Evolutionary conservation across 1,140 invertebrate genomes (phyloP).

Genomic region (Cyclargus thomasi): DNA sequence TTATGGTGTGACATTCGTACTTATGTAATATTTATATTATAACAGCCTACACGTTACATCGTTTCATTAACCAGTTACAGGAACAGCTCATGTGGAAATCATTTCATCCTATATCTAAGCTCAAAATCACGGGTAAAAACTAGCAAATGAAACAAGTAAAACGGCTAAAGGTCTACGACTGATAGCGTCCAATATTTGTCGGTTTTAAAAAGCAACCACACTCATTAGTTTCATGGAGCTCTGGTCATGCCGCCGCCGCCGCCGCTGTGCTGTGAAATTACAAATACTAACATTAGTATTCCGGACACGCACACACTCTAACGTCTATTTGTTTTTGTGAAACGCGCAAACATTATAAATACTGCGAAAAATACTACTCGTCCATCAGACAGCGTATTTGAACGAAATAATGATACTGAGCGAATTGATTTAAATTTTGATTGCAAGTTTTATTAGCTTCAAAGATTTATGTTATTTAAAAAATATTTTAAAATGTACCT

Average conservation of each 20-base stretch:
- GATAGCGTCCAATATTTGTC: too few species aligned
- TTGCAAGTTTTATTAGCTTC: neutral
- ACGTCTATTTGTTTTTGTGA: constrained; percentile 4
- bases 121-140: too few species aligned
- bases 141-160: too few species aligned
- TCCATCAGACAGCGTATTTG: neutral
- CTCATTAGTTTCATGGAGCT: neutral
- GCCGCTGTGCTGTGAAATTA: neutral
- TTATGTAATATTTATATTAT: too few species aligned
- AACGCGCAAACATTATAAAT: constrained; percentile 7
- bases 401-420: neutral
- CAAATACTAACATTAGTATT: constrained; percentile 2
- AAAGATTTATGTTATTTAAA: too few species aligned
- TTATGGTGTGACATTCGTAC: too few species aligned
- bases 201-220: neutral
- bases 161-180: too few species aligned
- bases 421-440: neutral
- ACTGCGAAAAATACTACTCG: neutral
- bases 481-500: too few species aligned
- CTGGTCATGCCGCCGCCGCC: neutral
- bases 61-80: too few species aligned
- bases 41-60: too few species aligned
- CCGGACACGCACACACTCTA: neutral
- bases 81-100: too few species aligned
- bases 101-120: too few species aligned